These are phyloP conservation scores for Rissa tridactyla DNA, from an alignment of 2,113 vertebrate species.

Conservation along the genomic window DNA sequence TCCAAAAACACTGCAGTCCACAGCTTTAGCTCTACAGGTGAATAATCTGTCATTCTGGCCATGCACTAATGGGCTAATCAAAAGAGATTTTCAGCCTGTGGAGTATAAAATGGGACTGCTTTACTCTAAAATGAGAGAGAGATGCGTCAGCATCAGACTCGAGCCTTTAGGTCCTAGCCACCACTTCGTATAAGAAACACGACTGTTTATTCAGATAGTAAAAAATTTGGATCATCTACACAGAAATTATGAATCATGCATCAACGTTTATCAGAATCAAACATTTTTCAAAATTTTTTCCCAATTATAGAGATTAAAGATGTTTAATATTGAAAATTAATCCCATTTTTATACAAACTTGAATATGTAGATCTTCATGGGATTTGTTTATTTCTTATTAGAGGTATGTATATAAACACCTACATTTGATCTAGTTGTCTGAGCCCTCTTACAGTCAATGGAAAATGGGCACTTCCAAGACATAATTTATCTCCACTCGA, in stretches of 20 bases:
- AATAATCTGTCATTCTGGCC: conserved; percentile 16
- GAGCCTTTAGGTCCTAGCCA: neutral
- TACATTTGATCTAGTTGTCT: neutral
- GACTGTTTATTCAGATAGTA: fast-evolving
- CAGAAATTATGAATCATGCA: neutral
- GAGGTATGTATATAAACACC: neutral
- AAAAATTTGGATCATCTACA: no score
- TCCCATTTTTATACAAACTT: neutral
- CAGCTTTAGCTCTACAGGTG: conserved; percentile 15
- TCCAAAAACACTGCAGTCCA: conserved; percentile 18
- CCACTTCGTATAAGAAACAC: fast-evolving
- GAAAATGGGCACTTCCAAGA: neutral
- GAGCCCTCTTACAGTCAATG: neutral
- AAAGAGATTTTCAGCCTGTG: neutral
- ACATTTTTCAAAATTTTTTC: neutral
- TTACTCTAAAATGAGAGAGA: neutral
- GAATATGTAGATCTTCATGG: neutral
- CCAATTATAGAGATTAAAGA: neutral
- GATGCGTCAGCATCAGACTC: fast-evolving
- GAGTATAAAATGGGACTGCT: neutral
- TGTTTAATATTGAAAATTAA: neutral
- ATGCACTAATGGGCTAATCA: conserved; percentile 9
- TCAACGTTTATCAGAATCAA: neutral
- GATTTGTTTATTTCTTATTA: neutral
- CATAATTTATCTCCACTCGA: neutral